These are phyloP conservation scores for Chrosomus eos DNA, from an alignment of 2,797 vertebrate genomes.

Conservation along the genomic window DNA sequence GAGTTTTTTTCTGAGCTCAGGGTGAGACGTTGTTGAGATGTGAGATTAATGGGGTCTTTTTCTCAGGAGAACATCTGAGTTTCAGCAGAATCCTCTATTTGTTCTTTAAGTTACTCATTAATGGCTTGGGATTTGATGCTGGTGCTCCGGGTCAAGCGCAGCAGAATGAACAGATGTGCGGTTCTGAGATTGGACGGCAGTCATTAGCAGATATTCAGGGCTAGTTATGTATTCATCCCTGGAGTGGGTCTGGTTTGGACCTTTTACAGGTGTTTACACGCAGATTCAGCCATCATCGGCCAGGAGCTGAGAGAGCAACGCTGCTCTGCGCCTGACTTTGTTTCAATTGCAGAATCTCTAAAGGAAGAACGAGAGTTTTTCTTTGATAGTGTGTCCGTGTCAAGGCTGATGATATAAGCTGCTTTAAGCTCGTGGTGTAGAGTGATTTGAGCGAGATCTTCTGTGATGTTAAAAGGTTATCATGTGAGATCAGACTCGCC, in stretches of 20 bases:
- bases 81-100: background rate
- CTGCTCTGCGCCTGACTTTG: background rate
- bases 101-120: background rate
- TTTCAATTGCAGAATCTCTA: background rate
- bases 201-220: slow-evolving; percentile 82
- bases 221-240: slow-evolving; percentile 78
- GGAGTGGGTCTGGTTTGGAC: slow-evolving; percentile 79
- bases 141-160: background rate
- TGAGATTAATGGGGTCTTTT: background rate
- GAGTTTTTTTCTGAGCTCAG: background rate
- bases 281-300: background rate
- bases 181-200: slow-evolving; percentile 56
- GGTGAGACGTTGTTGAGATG: background rate
- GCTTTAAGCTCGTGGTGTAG: background rate
- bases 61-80: background rate
- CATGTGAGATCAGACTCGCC: slow-evolving; percentile 14
- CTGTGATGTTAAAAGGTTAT: slow-evolving; percentile 43
- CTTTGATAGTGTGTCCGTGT: slow-evolving; percentile 54
- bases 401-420: slow-evolving; percentile 55
- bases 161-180: background rate
- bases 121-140: background rate
- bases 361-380: background rate
- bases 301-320: background rate
- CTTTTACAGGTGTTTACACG: slow-evolving; percentile 80
- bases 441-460: slow-evolving; percentile 25